These are phyloP conservation scores for Spodoptera littoralis DNA, from an alignment of 2,888 invertebrate genomes.

Conservation along the genomic window DNA sequence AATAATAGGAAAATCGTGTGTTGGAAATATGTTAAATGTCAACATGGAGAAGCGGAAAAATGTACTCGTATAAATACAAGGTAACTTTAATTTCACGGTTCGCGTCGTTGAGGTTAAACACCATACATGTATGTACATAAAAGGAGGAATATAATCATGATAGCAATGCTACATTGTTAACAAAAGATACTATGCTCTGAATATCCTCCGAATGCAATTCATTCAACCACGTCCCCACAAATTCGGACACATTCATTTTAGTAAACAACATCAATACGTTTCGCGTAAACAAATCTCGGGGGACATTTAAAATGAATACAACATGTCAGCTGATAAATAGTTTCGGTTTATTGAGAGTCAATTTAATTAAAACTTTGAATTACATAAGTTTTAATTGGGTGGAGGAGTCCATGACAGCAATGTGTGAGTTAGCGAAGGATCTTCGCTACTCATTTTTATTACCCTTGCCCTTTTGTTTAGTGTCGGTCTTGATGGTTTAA, in stretches of 20 bases:
- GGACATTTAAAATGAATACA: slow-evolving; percentile 49
- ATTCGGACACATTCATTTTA: slow-evolving; percentile 15
- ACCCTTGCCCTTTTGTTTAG: slow-evolving; percentile 38
- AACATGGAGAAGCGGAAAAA: too few species aligned
- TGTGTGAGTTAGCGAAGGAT: slow-evolving; percentile 42
- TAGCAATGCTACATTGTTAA: too few species aligned
- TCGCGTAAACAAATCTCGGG: slow-evolving; percentile 36
- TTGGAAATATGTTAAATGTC: too few species aligned
- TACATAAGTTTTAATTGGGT: slow-evolving; percentile 71
- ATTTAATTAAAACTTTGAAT: slow-evolving; percentile 71
- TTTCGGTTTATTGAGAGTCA: slow-evolving; percentile 66
- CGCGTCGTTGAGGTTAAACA: too few species aligned
- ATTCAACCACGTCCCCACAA: slow-evolving; percentile 2
- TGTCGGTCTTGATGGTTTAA: slow-evolving; percentile 12
- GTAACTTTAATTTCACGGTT: too few species aligned
- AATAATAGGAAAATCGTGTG: too few species aligned
- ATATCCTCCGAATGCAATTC: slow-evolving; percentile 1
- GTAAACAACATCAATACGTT: slow-evolving; percentile 29
- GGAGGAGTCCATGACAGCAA: slow-evolving; percentile 39
- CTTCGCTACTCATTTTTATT: slow-evolving; percentile 51
- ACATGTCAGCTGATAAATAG: slow-evolving; percentile 60
- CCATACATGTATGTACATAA: too few species aligned
- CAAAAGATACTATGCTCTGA: too few species aligned
- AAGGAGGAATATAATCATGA: too few species aligned
- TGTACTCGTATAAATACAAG: too few species aligned